phyloP scores from a whole-genome alignment of 2,797 vertebrate genomes.

The Rhinophrynus dorsalis region DNA sequence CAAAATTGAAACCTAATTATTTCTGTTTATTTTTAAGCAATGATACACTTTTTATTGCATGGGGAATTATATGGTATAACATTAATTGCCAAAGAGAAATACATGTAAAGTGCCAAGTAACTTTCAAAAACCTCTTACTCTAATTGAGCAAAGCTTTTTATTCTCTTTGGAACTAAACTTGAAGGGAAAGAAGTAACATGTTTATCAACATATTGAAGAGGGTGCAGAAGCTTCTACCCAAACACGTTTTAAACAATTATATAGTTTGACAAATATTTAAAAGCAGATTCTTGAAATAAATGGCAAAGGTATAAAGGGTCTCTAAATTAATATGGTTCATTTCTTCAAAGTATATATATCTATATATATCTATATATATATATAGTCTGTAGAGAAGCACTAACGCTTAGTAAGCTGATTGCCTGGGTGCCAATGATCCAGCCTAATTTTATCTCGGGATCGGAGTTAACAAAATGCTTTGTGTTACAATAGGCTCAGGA shows the following conservation, averaged over 20 bases:
- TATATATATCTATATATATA: no score
- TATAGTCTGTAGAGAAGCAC: no score
- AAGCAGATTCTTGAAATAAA: not conserved
- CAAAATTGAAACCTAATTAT: slow-evolving; percentile 41
- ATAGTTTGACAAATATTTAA: not conserved
- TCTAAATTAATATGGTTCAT: no score
- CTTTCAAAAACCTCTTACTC: slow-evolving; percentile 35
- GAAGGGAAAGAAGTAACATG: not conserved
- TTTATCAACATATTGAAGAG: slow-evolving; percentile 4
- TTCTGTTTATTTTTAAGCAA: slow-evolving; percentile 45
- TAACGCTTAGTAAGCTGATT: no score
- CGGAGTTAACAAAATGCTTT: no score
- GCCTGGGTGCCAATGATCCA: no score
- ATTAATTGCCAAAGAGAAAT: slow-evolving; percentile 31
- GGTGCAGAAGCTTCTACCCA: no score
- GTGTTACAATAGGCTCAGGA: no score
- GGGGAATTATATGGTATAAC: slow-evolving; percentile 33
- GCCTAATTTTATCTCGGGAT: no score
- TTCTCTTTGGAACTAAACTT: not conserved
- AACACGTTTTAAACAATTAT: no score
- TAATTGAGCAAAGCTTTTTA: slow-evolving; percentile 24
- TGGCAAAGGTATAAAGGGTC: no score
- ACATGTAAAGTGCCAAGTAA: slow-evolving; percentile 3
- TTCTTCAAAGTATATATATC: no score
- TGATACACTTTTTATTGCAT: slow-evolving; percentile 46